These are phyloP conservation scores for Hippopotamus amphibius DNA, from an alignment of 2,113 vertebrate genomes.

Conservation along the genomic window DNA sequence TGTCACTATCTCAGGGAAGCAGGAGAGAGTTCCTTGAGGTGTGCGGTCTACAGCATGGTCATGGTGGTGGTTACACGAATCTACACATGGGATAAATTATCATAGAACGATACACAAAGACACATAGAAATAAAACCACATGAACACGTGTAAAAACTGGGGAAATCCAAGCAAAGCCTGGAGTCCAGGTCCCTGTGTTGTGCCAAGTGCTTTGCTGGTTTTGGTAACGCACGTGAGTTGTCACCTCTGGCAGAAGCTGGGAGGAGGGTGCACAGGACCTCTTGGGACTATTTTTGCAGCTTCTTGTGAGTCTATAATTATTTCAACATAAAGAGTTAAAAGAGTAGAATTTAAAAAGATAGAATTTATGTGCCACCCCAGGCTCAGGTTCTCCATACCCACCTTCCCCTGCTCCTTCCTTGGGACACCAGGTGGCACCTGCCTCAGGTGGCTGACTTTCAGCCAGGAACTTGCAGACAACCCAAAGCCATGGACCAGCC, in stretches of 20 bases:
- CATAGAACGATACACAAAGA: neutral
- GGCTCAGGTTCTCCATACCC: no score
- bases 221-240: accelerated
- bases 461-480: accelerated
- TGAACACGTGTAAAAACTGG: neutral
- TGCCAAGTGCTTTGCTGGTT: neutral
- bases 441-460: neutral
- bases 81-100: neutral
- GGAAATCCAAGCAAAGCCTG: neutral
- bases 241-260: neutral
- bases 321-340: neutral
- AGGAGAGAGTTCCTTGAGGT: neutral
- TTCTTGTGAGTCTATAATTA: neutral
- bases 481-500: accelerated
- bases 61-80: neutral
- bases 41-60: neutral
- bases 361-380: neutral
- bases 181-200: neutral
- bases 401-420: neutral
- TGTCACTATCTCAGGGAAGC: accelerated
- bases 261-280: neutral
- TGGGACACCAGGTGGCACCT: neutral
- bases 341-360: neutral
- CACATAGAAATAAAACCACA: neutral
- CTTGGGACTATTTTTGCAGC: neutral